Base-by-base conservation (phyloP, 2,113 vertebrate species). In the Prietella phreatophila region DNA sequence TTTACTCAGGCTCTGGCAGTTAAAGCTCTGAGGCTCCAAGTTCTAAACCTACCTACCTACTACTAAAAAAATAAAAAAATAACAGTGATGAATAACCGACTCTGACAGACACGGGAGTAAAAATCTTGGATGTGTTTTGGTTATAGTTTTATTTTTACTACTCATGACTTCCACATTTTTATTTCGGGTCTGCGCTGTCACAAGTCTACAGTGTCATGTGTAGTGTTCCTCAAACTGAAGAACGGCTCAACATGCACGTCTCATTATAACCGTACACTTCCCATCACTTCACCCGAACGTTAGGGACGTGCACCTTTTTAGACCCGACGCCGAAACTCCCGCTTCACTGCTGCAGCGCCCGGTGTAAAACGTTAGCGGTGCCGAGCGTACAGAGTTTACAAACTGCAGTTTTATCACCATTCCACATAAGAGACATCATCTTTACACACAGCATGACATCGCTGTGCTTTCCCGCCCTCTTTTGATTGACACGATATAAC, bases 221-320 rank as follows among this genome's bases (percentile, higher is more conserved):
- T 87, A 47, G 36, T 86, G 81, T 58, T 86, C 58, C 60, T 86
- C 75, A 83, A 10, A 19, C 33, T 39, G 10, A 73, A 19, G 79
- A 79, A 84, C 53, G 9, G 47, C 58, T 83, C n/a, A 11, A 53
- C 47, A 69, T 50, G 3, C 61, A 14, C 47, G 71, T n/a, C 82
- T 84, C 81, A 71, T 84, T 87, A 87, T 73, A 89, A 30, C 56
- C 2, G 25, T 13, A 71, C 39, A 73, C 27, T 47, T 47, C 22
- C 13, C 20, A 2, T 87, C 73, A 25, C 19, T 60, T 27, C 27
- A 20, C 50, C 75, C 33, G 33, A 56, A 73, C 39, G 8, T 82
- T n/a, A n/a, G n/a, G n/a, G n/a, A n/a, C n/a, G n/a, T n/a, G n/a
- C n/a, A n/a, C 36, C 36, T 36, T 42, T 42, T 42, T 42, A 42